Base-by-base conservation (phyloP, 2,797 vertebrate genomes). In the Babyrousa celebensis region DNA sequence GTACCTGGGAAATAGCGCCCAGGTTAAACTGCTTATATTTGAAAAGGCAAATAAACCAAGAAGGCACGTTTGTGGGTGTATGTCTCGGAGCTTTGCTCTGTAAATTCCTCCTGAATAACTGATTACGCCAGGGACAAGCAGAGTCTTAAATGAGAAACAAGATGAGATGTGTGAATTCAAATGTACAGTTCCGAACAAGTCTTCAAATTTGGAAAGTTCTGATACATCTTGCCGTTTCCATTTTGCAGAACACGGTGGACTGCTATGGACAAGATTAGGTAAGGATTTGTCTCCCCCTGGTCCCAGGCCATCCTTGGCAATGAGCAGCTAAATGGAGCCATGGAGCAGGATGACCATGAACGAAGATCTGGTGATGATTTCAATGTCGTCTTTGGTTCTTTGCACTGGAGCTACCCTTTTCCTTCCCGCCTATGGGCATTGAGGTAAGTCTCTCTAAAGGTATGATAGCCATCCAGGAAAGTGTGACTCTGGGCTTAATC, bases 21-120 rank as follows among this genome's bases (percentile, higher is more conserved):
- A 48, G 78, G 80, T 91, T 87, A 91, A 96, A 94, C 85, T 85
- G 56, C 67, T 52, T 86, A 67, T 75, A 21, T 91, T 78, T 58
- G 77, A 84, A 89, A 94, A 91, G 83, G 68, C 80, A 97, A 97
- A 97, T 88, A 94, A 93, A 82, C 72, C 36, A 32, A 94, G 95
- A 92, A 94, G 79, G 32, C 63, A 36, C 60, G 32, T 92, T 87
- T 80, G 18, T 71, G 84, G 18, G 82, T 84, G 5, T 93, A 6
- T 67, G 29, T 79, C 77, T 91, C 54, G 1, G 75, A 20, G 54
- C 40, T 65, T 60, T 63, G 77, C 83, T 96, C 77, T 83, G 86
- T 63, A 93, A 93, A 96, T 94, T 87, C 56, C 97, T 90, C 74
- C 92, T 79, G 74, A 95, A 88, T 94, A 85, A 70, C 83, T 72